These are phyloP conservation scores for Synchiropus splendidus DNA, from an alignment of 2,113 vertebrate genomes.

Conservation along the genomic window DNA sequence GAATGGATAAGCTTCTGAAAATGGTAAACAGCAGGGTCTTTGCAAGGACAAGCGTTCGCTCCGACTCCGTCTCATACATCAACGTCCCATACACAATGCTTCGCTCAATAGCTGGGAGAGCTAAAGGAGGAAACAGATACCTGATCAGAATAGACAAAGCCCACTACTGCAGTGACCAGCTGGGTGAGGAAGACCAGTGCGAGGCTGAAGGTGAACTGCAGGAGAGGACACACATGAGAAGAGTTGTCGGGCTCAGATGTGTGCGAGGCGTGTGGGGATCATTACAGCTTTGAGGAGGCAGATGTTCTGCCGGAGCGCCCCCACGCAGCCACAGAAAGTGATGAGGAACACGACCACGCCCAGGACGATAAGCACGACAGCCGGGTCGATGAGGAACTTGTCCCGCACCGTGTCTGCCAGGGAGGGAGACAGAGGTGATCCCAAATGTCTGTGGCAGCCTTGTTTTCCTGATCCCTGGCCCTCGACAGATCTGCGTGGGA, in stretches of 20 bases:
- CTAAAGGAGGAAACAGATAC: slow-evolving; percentile 27
- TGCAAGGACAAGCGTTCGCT: too few species aligned
- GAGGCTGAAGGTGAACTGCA: slow-evolving; percentile 66
- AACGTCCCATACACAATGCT: too few species aligned
- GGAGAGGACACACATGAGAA: slow-evolving; percentile 5
- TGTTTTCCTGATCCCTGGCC: not conserved
- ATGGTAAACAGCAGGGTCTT: too few species aligned
- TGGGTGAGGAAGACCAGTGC: slow-evolving; percentile 67
- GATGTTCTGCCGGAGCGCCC: slow-evolving; percentile 69
- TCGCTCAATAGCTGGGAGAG: not conserved
- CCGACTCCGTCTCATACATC: too few species aligned
- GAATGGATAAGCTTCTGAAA: too few species aligned
- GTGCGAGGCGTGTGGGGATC: slow-evolving; percentile 25
- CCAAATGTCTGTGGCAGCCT: not conserved
- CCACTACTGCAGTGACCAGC: slow-evolving; percentile 61
- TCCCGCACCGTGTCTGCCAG: slow-evolving; percentile 65
- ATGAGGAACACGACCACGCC: slow-evolving; percentile 77
- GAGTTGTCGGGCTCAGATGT: slow-evolving; percentile 2
- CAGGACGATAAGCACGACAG: slow-evolving; percentile 67
- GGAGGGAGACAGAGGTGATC: slow-evolving; percentile 10
- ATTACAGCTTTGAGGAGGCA: slow-evolving; percentile 66
- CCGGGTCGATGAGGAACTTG: slow-evolving; percentile 69
- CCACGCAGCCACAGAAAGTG: slow-evolving; percentile 72
- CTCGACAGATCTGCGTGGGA: slow-evolving; percentile 2
- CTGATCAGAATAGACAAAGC: slow-evolving; percentile 70